Conservation (phyloP, 2,888 invertebrate species). For the Oeneis ivallda region DNA sequence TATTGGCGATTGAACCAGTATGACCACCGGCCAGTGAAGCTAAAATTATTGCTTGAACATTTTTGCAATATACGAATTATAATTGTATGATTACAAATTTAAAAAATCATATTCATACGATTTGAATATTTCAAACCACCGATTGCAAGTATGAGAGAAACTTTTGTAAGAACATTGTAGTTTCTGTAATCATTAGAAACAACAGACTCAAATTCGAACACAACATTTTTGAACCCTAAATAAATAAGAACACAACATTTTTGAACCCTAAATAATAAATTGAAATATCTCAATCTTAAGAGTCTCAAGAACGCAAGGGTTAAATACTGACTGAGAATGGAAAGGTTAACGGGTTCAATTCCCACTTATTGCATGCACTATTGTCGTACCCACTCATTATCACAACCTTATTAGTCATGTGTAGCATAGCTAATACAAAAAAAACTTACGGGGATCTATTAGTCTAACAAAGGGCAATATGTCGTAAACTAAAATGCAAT, state of each 20-base stretch:
- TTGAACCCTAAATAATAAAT: too few species aligned
- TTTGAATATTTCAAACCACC: not conserved
- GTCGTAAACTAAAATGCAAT: not conserved
- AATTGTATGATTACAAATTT: slow-evolving; percentile 11
- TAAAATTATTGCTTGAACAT: slow-evolving; percentile 7
- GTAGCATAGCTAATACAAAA: not conserved
- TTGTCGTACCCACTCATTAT: too few species aligned
- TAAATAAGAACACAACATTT: too few species aligned
- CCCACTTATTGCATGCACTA: too few species aligned
- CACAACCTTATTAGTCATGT: too few species aligned
- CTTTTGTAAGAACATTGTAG: not conserved
- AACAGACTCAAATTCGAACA: too few species aligned
- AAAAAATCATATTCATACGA: slow-evolving; percentile 4
- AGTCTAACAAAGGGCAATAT: not conserved
- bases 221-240: too few species aligned
- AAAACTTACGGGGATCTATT: too few species aligned
- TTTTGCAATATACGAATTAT: slow-evolving; percentile 8
- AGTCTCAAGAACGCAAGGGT: too few species aligned
- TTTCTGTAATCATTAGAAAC: not conserved
- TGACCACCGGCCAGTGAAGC: slow-evolving; percentile 5
- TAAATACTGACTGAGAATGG: too few species aligned
- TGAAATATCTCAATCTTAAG: too few species aligned
- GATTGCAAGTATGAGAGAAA: slow-evolving; percentile 4
- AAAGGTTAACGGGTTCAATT: too few species aligned
- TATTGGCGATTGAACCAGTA: not conserved